Evolutionary conservation across 1,140 invertebrate species (phyloP), one percentile per base, ranked within the genome.

Genomic region (Solen grandis): DNA sequence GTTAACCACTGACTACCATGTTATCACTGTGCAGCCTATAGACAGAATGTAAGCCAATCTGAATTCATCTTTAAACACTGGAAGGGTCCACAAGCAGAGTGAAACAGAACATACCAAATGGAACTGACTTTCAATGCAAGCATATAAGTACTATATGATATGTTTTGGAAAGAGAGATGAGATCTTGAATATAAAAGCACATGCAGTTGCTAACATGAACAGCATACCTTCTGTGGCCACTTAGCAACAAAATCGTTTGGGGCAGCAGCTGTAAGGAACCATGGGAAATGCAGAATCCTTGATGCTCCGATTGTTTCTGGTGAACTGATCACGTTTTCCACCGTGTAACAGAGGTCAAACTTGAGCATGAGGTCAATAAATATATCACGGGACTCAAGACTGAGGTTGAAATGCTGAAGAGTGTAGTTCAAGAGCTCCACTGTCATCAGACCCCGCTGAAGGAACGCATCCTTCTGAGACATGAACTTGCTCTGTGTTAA

Each of bases 271-370:
- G 83, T 78, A 14, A 90, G 85, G 62, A 91, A 90, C 90, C 90
- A 91, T 25, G 90, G 90, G 73, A 91, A 91, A 54, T 85, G 85
- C 10, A 91, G 79, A 27, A 90, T 77, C 0, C 81, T 63, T 41
- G 82, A 65, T 8, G 86, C 85, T 8, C 81, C 83, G 27, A 86
- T 50, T 5, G 84, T 84, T 25, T 75, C 77, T 29, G 82, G 87
- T 27, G 82, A 59, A 38, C 77, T 74, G 0, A 75, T 54, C 10
- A 84, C 70, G 46, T 83, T 83, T n/a, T 57, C 55, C 1, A 77
- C 75, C 75, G 88, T 85, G 78, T 88, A 91, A 63, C 90, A 91
- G 13, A 91, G 77, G 63, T 88, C 87, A 87, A 91, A 91, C 73
- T 88, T 90, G 1, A 90, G 70, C 89, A 90, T 89, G 5, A 90